A percentile compares a stretch with the other conserved stretches of the same genome.
Evolutionary conservation across 37 sponge, comb jelly and placozoan species (phyloP).

Genomic region (Ianthella basta): DNA sequence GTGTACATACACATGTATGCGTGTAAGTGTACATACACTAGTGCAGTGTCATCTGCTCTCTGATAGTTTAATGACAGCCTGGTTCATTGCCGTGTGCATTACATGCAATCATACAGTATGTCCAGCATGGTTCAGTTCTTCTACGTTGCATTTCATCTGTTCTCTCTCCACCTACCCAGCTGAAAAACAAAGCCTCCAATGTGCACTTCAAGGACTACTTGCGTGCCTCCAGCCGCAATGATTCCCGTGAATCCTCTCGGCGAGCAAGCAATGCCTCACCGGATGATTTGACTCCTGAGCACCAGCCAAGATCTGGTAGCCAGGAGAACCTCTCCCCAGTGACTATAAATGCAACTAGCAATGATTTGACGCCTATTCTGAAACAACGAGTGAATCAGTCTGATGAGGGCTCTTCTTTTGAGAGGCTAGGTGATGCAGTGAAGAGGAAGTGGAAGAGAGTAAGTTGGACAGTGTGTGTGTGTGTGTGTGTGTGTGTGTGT

Average conservation of each 20-base stretch:
- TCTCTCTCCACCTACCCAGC: not conserved
- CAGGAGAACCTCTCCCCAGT: too few species aligned
- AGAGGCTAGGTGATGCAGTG: slow-evolving; percentile 7
- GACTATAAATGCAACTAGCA: too few species aligned
- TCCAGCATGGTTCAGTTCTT: not conserved
- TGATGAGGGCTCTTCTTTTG: slow-evolving; percentile 13
- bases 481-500: not conserved
- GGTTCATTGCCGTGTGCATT: not conserved
- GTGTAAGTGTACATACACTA: not conserved
- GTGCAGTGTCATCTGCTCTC: too few species aligned
- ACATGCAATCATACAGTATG: not conserved
- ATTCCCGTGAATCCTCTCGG: too few species aligned
- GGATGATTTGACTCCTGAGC: too few species aligned
- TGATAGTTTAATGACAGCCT: not conserved
- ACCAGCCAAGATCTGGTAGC: too few species aligned
- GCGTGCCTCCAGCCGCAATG: not conserved
- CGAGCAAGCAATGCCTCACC: too few species aligned
- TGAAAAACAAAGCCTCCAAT: slow-evolving; percentile 25
- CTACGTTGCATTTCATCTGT: not conserved
- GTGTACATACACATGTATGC: not conserved
- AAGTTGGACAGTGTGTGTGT: not conserved
- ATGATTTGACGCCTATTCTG: too few species aligned
- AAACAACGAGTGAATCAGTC: not conserved
- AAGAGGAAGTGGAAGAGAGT: slow-evolving; percentile 32
- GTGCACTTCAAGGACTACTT: not conserved